Base-by-base conservation (phyloP, 2,888 invertebrate genomes). In the Habrosyne pyritoides region DNA sequence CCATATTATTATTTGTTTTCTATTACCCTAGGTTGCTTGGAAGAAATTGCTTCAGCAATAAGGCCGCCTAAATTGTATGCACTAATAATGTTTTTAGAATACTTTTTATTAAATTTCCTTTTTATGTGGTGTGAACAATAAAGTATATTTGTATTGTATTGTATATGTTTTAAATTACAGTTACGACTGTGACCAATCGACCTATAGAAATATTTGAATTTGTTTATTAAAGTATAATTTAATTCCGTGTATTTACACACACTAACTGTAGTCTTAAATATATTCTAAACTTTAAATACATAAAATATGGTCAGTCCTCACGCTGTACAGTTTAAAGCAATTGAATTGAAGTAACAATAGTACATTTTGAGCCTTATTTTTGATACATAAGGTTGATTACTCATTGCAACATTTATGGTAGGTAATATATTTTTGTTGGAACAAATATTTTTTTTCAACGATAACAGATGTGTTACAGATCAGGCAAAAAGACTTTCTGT, bases 281-380 rank as follows among this genome's bases (percentile, higher is more conserved):
- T 58, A 61, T 63, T 58, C 47, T 56, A 57, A 60, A 63, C 57
- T 60, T 49, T 59, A 70, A 53, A 64, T 66, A 53, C 42, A 42
- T n/a, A n/a, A n/a, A n/a, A 42, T 54, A 64, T 63, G 58, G 56
- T 66, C 69, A 66, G 63, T 63, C 42, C 42, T 52, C 60, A 63
- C 53, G 57, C 54, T 56, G 59, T 47, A 28, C 14, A 53, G 24
- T 53, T 42, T 47, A 47, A 46, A 22, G 53, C 52, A 21, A n/a
- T 33, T 53, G 53, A 52, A n/a, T 28, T 47, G 22, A 21, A 12
- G 6, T n/a, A 10, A 18, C 36, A 10, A 51, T 21, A 2, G 28
- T 30, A 21, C 12, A 51, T 21, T 33, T 21, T 30, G 36, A 33
- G 36, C 36, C 21, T 52, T 36, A 52, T 49, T 42, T 6, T 8